Conservation (phyloP, 2,888 invertebrate genomes). For the Desoria tigrina region DNA sequence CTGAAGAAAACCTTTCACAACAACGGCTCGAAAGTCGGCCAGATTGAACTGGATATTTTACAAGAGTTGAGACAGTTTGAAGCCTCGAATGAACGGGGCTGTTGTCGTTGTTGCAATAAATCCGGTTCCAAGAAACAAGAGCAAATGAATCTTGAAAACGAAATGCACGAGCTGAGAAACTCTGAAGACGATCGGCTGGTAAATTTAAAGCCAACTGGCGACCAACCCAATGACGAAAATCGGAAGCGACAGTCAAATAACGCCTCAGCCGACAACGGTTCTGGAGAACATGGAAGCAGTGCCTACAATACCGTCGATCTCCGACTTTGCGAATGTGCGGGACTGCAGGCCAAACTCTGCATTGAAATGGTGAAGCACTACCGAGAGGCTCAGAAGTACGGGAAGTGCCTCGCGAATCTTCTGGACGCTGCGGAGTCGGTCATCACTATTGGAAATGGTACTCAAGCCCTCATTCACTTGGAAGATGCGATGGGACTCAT, state of each 20-base stretch:
- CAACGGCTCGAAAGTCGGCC: constrained; percentile 36
- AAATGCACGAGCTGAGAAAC: constrained; percentile 10
- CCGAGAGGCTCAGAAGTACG: constrained; percentile 48
- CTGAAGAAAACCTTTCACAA: constrained; percentile 34
- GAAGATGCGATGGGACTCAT: constrained; percentile 46
- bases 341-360: constrained; percentile 46
- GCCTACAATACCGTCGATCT: constrained; percentile 32
- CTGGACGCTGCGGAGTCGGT: constrained; percentile 47
- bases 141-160: constrained; percentile 2
- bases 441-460: constrained; percentile 45
- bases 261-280: not conserved
- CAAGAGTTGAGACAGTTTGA: constrained; percentile 41
- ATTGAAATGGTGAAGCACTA: constrained; percentile 50
- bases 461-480: constrained; percentile 47
- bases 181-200: not conserved
- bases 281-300: not conserved
- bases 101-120: not conserved
- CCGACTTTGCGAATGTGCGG: constrained; percentile 47
- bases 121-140: not conserved
- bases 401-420: constrained; percentile 45
- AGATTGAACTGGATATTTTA: constrained; percentile 46
- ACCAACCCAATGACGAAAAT: not conserved
- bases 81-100: not conserved
- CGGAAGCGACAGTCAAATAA: not conserved
- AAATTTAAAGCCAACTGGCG: constrained; percentile 1